Evolutionary conservation across 2,797 vertebrate species (phyloP).

Genomic region (Carcharodon carcharias): DNA sequence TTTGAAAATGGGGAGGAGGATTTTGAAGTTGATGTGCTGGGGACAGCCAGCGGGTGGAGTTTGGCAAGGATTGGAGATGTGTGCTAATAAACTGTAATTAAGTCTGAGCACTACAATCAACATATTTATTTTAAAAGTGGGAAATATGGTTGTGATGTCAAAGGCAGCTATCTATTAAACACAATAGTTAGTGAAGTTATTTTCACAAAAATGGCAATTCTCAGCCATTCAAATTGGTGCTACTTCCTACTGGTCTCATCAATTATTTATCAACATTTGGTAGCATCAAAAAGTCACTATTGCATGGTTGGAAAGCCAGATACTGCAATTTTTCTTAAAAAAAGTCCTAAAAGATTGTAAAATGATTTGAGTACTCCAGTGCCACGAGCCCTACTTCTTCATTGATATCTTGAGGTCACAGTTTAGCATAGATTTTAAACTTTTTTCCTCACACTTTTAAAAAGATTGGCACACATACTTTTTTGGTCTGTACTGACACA

Average conservation of each 20-base stretch:
- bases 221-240: neutral
- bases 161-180: neutral
- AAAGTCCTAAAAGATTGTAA: neutral
- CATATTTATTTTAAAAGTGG: neutral
- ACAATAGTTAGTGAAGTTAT: neutral
- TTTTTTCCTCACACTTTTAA: neutral
- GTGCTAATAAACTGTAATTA: neutral
- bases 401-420: neutral
- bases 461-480: neutral
- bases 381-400: neutral
- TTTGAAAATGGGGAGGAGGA: slow-evolving; percentile 9
- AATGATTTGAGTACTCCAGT: neutral
- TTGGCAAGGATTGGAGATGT: neutral
- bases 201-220: neutral
- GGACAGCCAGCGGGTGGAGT: neutral
- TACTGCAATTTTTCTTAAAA: neutral
- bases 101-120: neutral
- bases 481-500: neutral
- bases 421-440: neutral
- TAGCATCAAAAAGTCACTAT: neutral
- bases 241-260: neutral
- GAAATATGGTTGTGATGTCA: neutral
- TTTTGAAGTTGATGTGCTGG: neutral
- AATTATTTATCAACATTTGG: neutral
- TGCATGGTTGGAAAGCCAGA: neutral